Base-by-base conservation (phyloP, 2,113 vertebrate species). In the Pachyramphus minor region DNA sequence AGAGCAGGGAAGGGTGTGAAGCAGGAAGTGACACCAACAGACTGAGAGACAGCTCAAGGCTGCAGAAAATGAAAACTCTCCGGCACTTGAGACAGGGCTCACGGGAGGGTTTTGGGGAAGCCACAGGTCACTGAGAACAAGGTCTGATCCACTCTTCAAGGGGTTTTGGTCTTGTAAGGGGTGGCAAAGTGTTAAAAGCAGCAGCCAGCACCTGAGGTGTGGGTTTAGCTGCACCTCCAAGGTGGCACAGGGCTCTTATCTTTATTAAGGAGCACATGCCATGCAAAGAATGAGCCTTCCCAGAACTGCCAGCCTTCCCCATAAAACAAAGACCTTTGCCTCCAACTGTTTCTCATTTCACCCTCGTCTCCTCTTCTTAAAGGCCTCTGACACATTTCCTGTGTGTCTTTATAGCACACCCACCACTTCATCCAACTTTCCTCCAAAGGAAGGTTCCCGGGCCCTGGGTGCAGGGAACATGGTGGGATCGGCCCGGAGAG, bases 311-410 rank as follows among this genome's bases (percentile, higher is more conserved):
- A 58, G 37, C 12, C 25, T 50, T 86, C 55, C 42, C 42, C 50
- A n/a, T 74, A 15, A 68, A 86, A 88, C 50, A 83, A 42, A 72
- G 78, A 76, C 87, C 84, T 96, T 96, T 91, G 87, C 64, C 76
- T 91, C 72, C 58, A 24, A 30, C 69, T 69, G 11, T 6, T 92
- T 28, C 87, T 84, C 47, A 5, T 39, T 74, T 89, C 25, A 44
- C 12, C 27, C 35, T 86, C 20, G 0, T 24, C 42, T 84, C 41
- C 35, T 76, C 28, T 23, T 33, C 83, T n/a, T 28, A n/a, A 85
- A 80, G n/a, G n/a, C 45, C 68, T 71, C 55, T 6, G 14, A 33
- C 25, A 52, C 9, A 0, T 30, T 77, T 71, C 68, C 56, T 68
- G 37, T 1, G 27, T 25, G 31, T 5, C 5, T 30, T 59, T 14